A percentile compares a stretch with the other conserved stretches of the same genome.
Evolutionary conservation across 2,797 vertebrate species (phyloP).

Genomic region (Chaenodraco wilsoni): DNA sequence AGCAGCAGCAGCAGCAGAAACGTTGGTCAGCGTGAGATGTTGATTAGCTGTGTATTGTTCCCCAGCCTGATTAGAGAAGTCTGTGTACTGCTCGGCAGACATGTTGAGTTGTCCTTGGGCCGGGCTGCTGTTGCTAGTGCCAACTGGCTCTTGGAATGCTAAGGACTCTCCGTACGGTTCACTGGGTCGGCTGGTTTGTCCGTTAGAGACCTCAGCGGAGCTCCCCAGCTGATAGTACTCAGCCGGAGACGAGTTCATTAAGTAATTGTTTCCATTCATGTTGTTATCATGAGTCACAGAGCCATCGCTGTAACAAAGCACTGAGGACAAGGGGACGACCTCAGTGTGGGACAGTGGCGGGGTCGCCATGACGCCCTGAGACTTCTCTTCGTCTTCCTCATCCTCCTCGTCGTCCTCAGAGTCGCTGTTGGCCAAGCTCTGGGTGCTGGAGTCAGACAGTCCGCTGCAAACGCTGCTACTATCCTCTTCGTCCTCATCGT

Average conservation of each 20-base stretch:
- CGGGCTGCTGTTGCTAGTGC: slow-evolving; percentile 83
- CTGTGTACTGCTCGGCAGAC: slow-evolving; percentile 89
- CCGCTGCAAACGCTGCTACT: slow-evolving; percentile 97
- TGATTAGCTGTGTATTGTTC: slow-evolving; percentile 71
- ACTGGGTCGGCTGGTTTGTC: slow-evolving; percentile 79
- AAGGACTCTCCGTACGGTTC: slow-evolving; percentile 84
- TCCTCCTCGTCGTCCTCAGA: slow-evolving; percentile 92
- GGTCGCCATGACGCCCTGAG: slow-evolving; percentile 79
- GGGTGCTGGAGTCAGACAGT: slow-evolving; percentile 96
- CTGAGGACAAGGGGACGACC: slow-evolving; percentile 88
- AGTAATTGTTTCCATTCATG: slow-evolving; percentile 89
- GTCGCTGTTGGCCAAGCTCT: slow-evolving; percentile 95
- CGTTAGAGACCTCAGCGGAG: slow-evolving; percentile 78
- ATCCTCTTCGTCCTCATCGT: slow-evolving; percentile 87
- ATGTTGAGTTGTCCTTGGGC: slow-evolving; percentile 88
- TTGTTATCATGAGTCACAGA: slow-evolving; percentile 87
- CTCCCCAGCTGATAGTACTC: slow-evolving; percentile 95
- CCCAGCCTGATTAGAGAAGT: slow-evolving; percentile 65
- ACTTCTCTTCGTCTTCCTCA: slow-evolving; percentile 89
- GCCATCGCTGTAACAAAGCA: slow-evolving; percentile 91
- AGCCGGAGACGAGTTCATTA: slow-evolving; percentile 87
- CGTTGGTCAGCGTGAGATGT: slow-evolving; percentile 85
- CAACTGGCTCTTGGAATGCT: slow-evolving; percentile 85
- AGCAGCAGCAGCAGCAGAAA: slow-evolving; percentile 74
- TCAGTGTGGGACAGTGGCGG: slow-evolving; percentile 78